These are phyloP conservation scores for Sorex fumeus DNA, from an alignment of 2,113 vertebrate species.

Conservation along the genomic window DNA sequence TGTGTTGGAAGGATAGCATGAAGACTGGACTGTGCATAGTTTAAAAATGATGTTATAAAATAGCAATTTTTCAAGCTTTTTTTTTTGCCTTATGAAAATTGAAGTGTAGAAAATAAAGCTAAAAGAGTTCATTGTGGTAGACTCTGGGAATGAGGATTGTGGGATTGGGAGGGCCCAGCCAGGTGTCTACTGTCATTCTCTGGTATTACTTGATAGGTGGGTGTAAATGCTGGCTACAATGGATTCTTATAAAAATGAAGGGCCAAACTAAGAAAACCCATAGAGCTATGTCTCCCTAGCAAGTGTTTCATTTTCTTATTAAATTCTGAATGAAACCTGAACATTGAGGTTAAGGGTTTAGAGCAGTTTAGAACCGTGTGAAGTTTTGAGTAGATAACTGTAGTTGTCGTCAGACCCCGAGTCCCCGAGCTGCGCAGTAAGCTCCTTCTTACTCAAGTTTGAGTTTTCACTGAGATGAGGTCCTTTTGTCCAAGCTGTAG, in stretches of 20 bases:
- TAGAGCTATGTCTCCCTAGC: constrained; percentile 37
- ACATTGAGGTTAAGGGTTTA: not conserved
- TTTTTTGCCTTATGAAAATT: constrained; percentile 26
- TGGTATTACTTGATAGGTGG: not conserved
- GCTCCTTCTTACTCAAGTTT: not conserved
- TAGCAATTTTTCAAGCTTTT: constrained; percentile 46
- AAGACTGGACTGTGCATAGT: constrained; percentile 51
- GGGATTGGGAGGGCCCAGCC: not conserved
- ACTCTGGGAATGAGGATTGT: not conserved
- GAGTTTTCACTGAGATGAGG: not conserved
- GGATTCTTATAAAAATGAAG: constrained; percentile 21
- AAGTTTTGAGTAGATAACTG: not conserved
- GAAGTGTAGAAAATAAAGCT: constrained; percentile 41
- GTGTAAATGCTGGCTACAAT: not conserved
- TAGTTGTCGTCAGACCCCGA: not conserved
- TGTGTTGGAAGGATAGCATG: constrained; percentile 34
- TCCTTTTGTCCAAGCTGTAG: constrained; percentile 30
- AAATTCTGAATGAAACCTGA: constrained; percentile 28
- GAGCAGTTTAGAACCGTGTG: not conserved
- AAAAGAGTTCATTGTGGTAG: constrained; percentile 32
- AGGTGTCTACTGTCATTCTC: not conserved
- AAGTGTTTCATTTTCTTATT: constrained; percentile 42
- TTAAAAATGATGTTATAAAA: constrained; percentile 76
- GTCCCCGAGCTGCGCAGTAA: not conserved
- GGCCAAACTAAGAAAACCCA: not conserved